phyloP scores from a whole-genome alignment of 1,140 invertebrate species.

The Mamestra configurata region DNA sequence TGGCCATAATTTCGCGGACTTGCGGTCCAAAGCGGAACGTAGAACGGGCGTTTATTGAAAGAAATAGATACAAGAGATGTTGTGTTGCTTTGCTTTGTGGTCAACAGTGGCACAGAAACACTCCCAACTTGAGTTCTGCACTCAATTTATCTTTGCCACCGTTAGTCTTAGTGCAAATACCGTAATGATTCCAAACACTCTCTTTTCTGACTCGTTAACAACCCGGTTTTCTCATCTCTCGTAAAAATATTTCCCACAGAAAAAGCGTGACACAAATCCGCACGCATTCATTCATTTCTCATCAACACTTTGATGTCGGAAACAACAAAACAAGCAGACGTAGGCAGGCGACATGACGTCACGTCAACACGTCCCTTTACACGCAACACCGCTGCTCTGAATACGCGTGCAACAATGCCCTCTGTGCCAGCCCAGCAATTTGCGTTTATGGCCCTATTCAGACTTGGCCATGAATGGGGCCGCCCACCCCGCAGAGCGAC shows the following conservation, averaged over 20 bases:
- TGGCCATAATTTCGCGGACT: slow-evolving; percentile 64
- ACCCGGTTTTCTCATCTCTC: neutral
- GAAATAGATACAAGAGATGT: neutral
- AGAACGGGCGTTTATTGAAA: slow-evolving; percentile 26
- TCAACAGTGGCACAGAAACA: no score
- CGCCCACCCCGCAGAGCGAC: slow-evolving; percentile 43
- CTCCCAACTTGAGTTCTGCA: no score
- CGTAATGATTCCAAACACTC: neutral
- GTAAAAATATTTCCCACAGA: slow-evolving; percentile 30
- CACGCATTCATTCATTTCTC: slow-evolving; percentile 35
- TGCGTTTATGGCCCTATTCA: slow-evolving; percentile 63
- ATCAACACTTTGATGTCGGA: slow-evolving; percentile 38
- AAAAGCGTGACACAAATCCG: slow-evolving; percentile 16
- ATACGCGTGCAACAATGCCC: slow-evolving; percentile 42
- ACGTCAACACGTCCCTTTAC: slow-evolving; percentile 26
- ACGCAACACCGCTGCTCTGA: slow-evolving; percentile 32
- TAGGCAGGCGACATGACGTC: slow-evolving; percentile 18
- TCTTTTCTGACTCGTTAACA: neutral
- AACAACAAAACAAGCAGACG: slow-evolving; percentile 32
- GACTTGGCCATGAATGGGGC: slow-evolving; percentile 56
- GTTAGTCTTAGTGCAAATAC: no score
- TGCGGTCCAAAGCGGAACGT: slow-evolving; percentile 2
- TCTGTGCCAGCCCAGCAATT: slow-evolving; percentile 59
- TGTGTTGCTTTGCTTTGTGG: neutral
- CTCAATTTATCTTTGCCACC: no score